Evolutionary conservation across 1,140 invertebrate species (phyloP).

Genomic region (Cylas formicarius): DNA sequence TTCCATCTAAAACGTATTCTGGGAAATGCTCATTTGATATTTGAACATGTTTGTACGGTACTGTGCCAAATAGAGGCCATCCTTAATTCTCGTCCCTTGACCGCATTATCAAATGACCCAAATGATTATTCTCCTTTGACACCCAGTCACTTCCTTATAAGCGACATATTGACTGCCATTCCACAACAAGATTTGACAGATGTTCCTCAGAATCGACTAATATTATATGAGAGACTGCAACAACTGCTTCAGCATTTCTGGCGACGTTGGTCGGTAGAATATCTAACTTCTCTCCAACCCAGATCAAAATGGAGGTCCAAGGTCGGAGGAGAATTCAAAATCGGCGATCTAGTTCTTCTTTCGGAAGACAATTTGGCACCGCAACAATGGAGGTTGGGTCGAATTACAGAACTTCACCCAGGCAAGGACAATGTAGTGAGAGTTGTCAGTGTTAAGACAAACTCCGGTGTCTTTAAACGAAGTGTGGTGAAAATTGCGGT

Average conservation of each 20-base stretch:
- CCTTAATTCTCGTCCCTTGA: constrained; percentile 30
- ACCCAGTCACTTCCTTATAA: constrained; percentile 37
- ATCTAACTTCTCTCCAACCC: constrained; percentile 25
- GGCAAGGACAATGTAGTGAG: constrained; percentile 35
- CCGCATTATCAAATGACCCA: constrained; percentile 22
- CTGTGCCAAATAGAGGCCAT: constrained; percentile 30
- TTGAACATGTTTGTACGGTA: constrained; percentile 31
- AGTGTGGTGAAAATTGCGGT: constrained; percentile 9
- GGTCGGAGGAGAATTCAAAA: background rate
- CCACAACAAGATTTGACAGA: constrained; percentile 30
- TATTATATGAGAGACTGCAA: constrained; percentile 28
- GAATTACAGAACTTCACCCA: constrained; percentile 34
- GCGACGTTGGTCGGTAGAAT: constrained; percentile 28
- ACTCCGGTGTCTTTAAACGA: constrained; percentile 11
- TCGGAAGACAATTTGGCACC: constrained; percentile 25
- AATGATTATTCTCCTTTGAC: constrained; percentile 29
- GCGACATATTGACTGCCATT: constrained; percentile 30
- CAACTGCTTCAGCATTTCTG: constrained; percentile 28
- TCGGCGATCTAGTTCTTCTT: constrained; percentile 22
- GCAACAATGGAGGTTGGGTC: constrained; percentile 30
- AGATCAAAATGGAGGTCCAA: constrained; percentile 19
- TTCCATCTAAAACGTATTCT: constrained; percentile 25
- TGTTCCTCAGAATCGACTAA: constrained; percentile 16
- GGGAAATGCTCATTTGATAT: constrained; percentile 26
- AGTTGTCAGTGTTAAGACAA: constrained; percentile 36